Evolutionary conservation across 2,113 vertebrate species (phyloP), one percentile per base, ranked within the genome.

Genomic region (Oryzias woworae): DNA sequence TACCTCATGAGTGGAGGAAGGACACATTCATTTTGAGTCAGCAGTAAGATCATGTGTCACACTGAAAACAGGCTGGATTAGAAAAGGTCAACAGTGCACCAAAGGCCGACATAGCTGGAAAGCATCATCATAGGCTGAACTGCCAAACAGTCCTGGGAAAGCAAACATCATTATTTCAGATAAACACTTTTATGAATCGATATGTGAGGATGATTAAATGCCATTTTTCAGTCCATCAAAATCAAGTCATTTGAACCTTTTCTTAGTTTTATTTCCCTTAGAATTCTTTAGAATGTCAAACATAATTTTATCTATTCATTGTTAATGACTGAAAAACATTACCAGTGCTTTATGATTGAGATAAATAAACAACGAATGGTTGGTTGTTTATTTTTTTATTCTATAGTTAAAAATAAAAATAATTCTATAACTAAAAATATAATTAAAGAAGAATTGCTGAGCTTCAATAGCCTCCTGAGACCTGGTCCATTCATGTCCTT

Each of bases 101-200:
- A 60, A 75, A 70, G 49, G 44, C 66, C 60, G 36, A 63, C 48
- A 54, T 7, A 51, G 55, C 12, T 70, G 61, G 77, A 79, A 76
- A 67, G 48, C 70, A 71, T 62, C 73, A 80, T 80, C 61, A 81
- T 60, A 45, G 66, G 78, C 71, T 42, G 57, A 81, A 80, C 63
- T 82, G 49, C 47, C 59, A 47, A 79, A 73, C 62, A 41, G 43
- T 48, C 74, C 67, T 84, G 78, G 53, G 65, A 88, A 83, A 78
- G 75, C 44, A 80, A 90, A 85, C 63, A 81, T 13, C 53, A 52
- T 73, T 64, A 56, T 14, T 50, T 53, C 15, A 51, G 43, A 14
- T 42, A 65, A 71, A 56, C 53, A 50, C 5, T 56, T 3, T 15
- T n/a, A 54, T 28, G 8, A n/a, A 67, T 62, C 43, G 59, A 18